A percentile compares a stretch with the other conserved stretches of the same genome.
Evolutionary conservation across 2,113 vertebrate genomes (phyloP).

Genomic region (Lota lota): DNA sequence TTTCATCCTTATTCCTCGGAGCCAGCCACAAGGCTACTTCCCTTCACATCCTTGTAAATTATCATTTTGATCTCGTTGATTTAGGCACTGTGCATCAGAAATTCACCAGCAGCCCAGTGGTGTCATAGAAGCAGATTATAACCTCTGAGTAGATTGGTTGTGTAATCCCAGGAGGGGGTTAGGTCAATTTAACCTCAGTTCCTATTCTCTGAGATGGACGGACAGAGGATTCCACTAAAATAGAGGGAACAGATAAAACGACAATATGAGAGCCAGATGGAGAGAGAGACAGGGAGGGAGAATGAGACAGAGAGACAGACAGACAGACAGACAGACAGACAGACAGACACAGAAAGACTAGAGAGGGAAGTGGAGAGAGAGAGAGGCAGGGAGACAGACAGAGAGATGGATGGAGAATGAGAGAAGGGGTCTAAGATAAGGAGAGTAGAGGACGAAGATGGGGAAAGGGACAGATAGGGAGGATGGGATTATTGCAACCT

Average conservation of each 20-base stretch:
- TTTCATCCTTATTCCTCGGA: too few species aligned
- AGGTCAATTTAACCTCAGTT: too few species aligned
- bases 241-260: too few species aligned
- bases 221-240: too few species aligned
- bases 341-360: not conserved
- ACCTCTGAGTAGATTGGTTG: slow-evolving; percentile 37
- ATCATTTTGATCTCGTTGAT: slow-evolving; percentile 4
- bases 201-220: too few species aligned
- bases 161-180: not conserved
- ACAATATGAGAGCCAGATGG: too few species aligned
- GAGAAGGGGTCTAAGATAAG: not conserved
- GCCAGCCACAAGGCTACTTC: not conserved
- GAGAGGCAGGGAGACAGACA: not conserved
- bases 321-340: too few species aligned
- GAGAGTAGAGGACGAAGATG: not conserved
- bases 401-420: not conserved
- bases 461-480: not conserved
- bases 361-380: not conserved
- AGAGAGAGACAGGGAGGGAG: too few species aligned
- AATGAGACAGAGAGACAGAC: too few species aligned
- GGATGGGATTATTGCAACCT: too few species aligned
- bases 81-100: not conserved
- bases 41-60: not conserved
- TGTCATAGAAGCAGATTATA: slow-evolving; percentile 36
- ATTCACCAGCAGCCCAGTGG: not conserved